Evolutionary conservation across 2,113 vertebrate species (phyloP), one percentile per base, ranked within the genome.

Genomic region (Castor canadensis): DNA sequence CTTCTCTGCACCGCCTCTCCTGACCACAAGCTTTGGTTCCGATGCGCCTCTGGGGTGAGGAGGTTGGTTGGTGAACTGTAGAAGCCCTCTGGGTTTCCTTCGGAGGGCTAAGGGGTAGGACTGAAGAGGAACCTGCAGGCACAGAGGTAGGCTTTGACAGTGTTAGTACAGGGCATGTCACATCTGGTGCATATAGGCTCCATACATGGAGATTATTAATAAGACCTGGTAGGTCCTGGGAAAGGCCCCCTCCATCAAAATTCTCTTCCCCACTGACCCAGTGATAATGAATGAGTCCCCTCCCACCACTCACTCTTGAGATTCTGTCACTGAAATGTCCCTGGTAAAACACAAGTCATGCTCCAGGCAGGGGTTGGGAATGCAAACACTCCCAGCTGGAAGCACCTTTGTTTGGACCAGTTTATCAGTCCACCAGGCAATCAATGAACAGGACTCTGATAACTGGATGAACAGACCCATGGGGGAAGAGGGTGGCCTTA

Each of bases 141-240:
- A 45, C 22, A 6, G 52, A 11, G 47, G 40, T 19, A 22, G 43
- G 35, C 20, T 1, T 12, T 6, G 1, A 2, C 10, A 1, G 9
- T 13, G 64, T 13, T 3, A 0, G 9, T 30, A 6, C 56, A 28
- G 32, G 28, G 35, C 15, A 7, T 0, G 7, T 24, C 22, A 4
- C 1, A 19, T 32, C 40, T 19, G 47, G 12, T 38, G 0, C 26
- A 1, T 5, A 3, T 4, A 13, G 47, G 54, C 6, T 28, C 62
- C 69, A 7, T 1, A 1, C 8, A 32, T 7, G 7, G 13, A 8
- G 60, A 15, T 32, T 58, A 12, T 73, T 38, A 7, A 8, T 16
- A 30, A 73, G 38, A n/a, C 9, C 66, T 6, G 2, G 4, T 47
- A 38, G n/a, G 81, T 64, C 52, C 87, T 28, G 75, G 64, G 43